Base-by-base conservation (phyloP, 2,888 invertebrate genomes). In the Yponomeuta sedellus region DNA sequence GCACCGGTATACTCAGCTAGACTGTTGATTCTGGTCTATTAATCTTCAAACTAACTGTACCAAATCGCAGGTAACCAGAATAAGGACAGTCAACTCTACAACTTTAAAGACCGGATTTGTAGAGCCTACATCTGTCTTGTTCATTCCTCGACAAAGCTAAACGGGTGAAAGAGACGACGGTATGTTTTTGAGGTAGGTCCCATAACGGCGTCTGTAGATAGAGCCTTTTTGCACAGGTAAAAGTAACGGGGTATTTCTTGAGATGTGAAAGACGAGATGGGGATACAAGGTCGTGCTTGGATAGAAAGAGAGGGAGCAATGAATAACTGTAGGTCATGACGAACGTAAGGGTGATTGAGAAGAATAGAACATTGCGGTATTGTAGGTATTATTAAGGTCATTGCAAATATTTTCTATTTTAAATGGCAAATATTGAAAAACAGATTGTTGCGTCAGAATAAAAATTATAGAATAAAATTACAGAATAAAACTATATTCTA, bases 161-260 rank as follows among this genome's bases (percentile, higher is more conserved):
- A 16, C 19, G 74, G 34, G 34, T 68, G 73, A 87, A 65, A 68
- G 79, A 78, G 85, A 82, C 66, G 67, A 69, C 28, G 25, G 56
- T 66, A 71, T 16, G 62, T 63, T 4, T 28, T n/a, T 67, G 62
- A 68, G 67, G 56, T 64, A 65, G 71, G 74, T 68, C 71, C 67
- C 52, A n/a, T n/a, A 12, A 68, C 74, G 63, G 44, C 67, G 75
- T 74, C 77, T 74, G 80, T 85, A 88, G 90, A 90, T 91, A 85
- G 77, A 85, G 83, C 89, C 90, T 91, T 90, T 89, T 89, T 87
- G 90, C 88, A 86, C 81, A 75, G 86, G 89, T 89, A 91, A 91
- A 91, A 91, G 91, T 91, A 91, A 91, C 91, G 91, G 91, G 81
- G 83, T 79, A 82, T 89, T 86, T 86, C 87, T 88, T 87, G 77